Base-by-base conservation (phyloP, 2,888 invertebrate genomes). In the Monoplex corrugatus region DNA sequence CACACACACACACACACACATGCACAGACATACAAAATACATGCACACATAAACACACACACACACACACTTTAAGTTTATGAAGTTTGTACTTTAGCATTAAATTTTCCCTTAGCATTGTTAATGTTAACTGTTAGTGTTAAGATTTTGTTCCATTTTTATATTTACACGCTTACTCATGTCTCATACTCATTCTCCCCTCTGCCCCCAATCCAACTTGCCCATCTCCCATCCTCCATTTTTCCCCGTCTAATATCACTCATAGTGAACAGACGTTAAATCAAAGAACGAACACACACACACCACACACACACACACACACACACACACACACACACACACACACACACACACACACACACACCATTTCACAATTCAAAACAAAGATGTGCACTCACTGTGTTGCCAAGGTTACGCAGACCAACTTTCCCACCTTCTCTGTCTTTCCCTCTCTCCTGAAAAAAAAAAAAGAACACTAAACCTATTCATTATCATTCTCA, bases 401-500 rank as follows among this genome's bases (percentile, higher is more conserved):
- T 98, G 96, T 98, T 98, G 93, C 98, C 98, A 95, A 98, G 98
- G 97, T 99, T 99, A 94, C 98, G 97, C 90, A 99, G 97, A 32
- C 98, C 98, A 96, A 98, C 98, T 97, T 99, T 93, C 19, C 94
- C 94, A 86, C 92, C 92, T 89, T 92, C 91, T 45, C 91, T 89
- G 84, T 92, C 92, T 80, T 91, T 92, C 43, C 91, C 89, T 43
- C 84, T 88, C 45, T 45, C 72, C 89, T 89, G 86, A 3, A 80
- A 50, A 6, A 1, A 0, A 23, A 57, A 23, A 87, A 16, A 35
- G 3, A n/a, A n/a, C n/a, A n/a, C n/a, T n/a, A 57, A 23, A 23
- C 16, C 57, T 57, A 16, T 57, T 57, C 2, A 5, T 2, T 5
- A 57, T 57, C 10, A 23, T 57, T 57, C 16, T 57, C 10, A 57